Evolutionary conservation across 2,113 vertebrate genomes (phyloP), one percentile per base, ranked within the genome.

Genomic region (Panthera uncia): DNA sequence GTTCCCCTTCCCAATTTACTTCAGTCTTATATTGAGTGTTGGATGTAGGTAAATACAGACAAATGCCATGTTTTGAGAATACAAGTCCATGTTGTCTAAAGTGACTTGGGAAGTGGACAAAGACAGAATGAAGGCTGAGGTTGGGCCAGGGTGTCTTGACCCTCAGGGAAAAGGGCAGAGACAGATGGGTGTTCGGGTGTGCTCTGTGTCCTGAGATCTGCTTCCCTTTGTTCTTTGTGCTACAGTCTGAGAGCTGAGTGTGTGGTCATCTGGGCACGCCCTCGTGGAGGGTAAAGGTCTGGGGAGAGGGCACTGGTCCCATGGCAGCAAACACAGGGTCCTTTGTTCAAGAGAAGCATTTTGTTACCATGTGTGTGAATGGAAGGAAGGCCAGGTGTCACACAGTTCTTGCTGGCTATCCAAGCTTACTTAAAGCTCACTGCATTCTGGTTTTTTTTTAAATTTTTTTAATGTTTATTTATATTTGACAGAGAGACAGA

Each of bases 181-280:
- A 11, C 25, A 52, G 10, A 4, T 5, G 41, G 7, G 33, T 38
- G 71, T 45, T 16, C 1, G 1, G 23, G 25, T 19, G 7, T 1
- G 9, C 13, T 27, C 45, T 38, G 1, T 0, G 12, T 15, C 1
- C 71, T 23, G 48, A n/a, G 16, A 36, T 41, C 41, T 12, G n/a
- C 48, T 18, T 48, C 80, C 48, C n/a, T 25, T 45, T 83, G 74
- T 52, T 7, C 50, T n/a, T 29, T 41, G 76, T 38, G 19, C 45
- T 45, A 10, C 27, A 10, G 29, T 76, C 66, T 23, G 16, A 41
- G 33, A 50, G 61, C 52, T 1, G 12, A 78, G 57, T 5, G 45
- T 61, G 48, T 14, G 21, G 63, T 41, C 63, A 21, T 27, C 52
- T 13, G 61, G n/a, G 68, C 10, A 1, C 10, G 11, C 38, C 36